Evolutionary conservation across 2,888 invertebrate species (phyloP).

Genomic region (Colostygia pectinataria): DNA sequence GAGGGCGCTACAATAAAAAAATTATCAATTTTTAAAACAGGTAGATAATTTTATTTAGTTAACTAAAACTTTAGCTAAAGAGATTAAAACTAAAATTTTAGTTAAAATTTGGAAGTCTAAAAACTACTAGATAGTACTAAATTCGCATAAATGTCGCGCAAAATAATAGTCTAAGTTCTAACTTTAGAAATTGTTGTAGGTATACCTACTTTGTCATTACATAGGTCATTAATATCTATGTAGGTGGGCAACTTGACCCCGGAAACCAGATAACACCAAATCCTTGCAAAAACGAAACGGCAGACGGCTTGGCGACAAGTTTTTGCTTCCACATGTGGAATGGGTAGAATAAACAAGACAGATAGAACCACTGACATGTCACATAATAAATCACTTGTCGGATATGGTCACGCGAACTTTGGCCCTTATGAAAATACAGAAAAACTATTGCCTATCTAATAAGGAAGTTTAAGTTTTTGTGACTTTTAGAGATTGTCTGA

Average conservation of each 20-base stretch:
- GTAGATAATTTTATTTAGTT: no score
- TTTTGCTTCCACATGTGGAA: conserved; percentile 47
- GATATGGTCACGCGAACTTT: conserved; percentile 60
- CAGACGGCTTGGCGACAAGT: conserved; percentile 71
- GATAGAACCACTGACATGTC: conserved; percentile 28
- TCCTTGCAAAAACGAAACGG: conserved; percentile 27
- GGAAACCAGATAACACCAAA: conserved; percentile 31
- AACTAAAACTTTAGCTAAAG: no score
- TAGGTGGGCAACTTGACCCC: conserved; percentile 21
- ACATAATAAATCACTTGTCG: conserved; percentile 60
- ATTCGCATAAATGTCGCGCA: no score
- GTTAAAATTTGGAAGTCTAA: no score
- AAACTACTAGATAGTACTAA: no score
- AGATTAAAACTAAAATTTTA: no score
- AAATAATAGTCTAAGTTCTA: no score
- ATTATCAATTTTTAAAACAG: background rate
- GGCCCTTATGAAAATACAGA: conserved; percentile 27
- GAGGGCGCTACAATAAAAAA: conserved; percentile 53
- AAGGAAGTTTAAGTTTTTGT: conserved; percentile 22
- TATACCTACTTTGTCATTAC: no score
- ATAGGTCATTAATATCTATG: no score
- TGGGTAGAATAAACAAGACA: conserved; percentile 39
- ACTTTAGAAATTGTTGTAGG: no score
- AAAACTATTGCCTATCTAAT: no score
- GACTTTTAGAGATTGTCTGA: no score